Evolutionary conservation across 2,113 vertebrate species (phyloP).

Genomic region (Lycaon pictus): DNA sequence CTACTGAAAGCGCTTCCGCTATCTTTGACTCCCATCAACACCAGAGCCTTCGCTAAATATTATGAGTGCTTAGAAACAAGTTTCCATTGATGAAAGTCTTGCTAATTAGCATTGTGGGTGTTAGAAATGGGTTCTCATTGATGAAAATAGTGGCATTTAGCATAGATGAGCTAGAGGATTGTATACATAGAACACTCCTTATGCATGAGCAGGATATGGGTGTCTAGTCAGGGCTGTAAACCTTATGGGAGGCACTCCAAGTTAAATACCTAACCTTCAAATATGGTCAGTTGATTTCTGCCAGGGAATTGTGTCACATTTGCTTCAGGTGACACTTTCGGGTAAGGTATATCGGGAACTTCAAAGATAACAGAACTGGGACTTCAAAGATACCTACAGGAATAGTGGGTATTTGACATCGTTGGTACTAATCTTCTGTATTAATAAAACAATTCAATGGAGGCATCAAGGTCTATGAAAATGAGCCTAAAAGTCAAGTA

Average conservation of each 20-base stretch:
- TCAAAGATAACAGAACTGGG: neutral
- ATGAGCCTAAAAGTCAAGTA: neutral
- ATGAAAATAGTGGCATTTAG: neutral
- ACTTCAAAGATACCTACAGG: neutral
- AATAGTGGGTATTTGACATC: neutral
- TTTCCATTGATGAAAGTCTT: neutral
- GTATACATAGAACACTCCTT: neutral
- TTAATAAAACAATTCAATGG: neutral
- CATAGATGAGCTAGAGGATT: neutral
- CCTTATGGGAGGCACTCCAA: neutral
- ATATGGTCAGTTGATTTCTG: neutral
- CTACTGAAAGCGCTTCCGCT: neutral
- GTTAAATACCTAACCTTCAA: neutral
- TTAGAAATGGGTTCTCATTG: neutral
- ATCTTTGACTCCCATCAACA: neutral
- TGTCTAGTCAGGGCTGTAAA: neutral
- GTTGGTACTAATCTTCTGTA: neutral
- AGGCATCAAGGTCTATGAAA: neutral
- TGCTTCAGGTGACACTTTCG: neutral
- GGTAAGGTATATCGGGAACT: neutral
- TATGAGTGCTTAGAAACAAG: neutral
- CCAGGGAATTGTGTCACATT: neutral
- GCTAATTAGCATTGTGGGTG: neutral
- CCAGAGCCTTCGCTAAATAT: neutral
- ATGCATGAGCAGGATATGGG: neutral